Evolutionary conservation across 2,113 vertebrate species (phyloP), one percentile per base, ranked within the genome.

Genomic region (Gallinago paraguaiae): DNA sequence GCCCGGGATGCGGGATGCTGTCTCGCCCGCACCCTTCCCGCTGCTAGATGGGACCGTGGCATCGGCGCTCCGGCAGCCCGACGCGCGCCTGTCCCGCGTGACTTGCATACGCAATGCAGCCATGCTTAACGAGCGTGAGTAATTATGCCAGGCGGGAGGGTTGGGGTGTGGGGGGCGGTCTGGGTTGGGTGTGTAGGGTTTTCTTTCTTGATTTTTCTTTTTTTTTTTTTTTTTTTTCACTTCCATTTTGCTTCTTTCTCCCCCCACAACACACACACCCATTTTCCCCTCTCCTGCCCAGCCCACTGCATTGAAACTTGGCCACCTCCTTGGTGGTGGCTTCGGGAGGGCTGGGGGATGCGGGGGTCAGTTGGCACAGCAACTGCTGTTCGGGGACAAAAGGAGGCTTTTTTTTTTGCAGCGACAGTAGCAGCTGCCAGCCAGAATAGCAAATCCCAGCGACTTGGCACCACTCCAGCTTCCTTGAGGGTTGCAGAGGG

Each of bases 111-210:
- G 64, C 95, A 90, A 92, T 86, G n/a, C 97, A 91, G 96, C 96
- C 96, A 64, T 68, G 93, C 96, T 96, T 97, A 97, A 97, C 97
- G 95, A 97, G 94, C 67, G 97, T 98, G 97, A 98, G 98, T 98
- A 98, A 98, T 98, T 97, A 97, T 96, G 95, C 97, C 96, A 98
- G 98, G 97, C 63, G 11, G 11, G 90, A 94, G 92, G 94, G 63
- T 56, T 86, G 56, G 88, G 90, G 11, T 15, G 50, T 17, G 88
- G 61, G 78, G 69, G 74, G 50, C 0, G 12, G 37, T 80, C 7
- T 1, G 75, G 0, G 2, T 35, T 90, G 88, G 35, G 19, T 5
- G 60, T 17, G 48, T 4, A 10, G 1, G 27, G 30, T 7, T 39
- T 56, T 31, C 82, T 60, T 17, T 1, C 37, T 79, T 27, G 9